Evolutionary conservation across 2,797 vertebrate species (phyloP).

Genomic region (Leptatherina wallacei): DNA sequence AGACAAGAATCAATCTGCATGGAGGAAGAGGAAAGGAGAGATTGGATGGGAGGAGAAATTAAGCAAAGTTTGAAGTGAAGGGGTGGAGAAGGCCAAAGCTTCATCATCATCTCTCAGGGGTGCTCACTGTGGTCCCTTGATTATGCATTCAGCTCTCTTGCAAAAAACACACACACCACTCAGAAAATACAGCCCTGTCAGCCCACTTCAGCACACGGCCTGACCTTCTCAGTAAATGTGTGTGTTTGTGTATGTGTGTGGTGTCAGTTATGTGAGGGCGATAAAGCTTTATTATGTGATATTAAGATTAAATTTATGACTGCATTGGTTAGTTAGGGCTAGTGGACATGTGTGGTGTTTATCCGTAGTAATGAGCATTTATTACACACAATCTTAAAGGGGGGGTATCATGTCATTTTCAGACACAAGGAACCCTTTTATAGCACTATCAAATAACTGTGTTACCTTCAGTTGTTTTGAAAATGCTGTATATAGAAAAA

Average conservation of each 20-base stretch:
- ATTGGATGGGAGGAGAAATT: constrained; percentile 26
- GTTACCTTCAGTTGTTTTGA: too few species aligned
- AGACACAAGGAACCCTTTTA: too few species aligned
- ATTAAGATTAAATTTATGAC: constrained; percentile 19
- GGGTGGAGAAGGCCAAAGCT: constrained; percentile 64
- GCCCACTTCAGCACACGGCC: constrained; percentile 62
- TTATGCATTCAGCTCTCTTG: constrained; percentile 67
- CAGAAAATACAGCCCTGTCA: constrained; percentile 73
- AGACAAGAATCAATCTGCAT: constrained; percentile 33
- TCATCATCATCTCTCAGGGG: constrained; percentile 70
- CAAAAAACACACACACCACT: constrained; percentile 55
- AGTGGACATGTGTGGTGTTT: constrained; percentile 13
- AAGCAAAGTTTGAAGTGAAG: constrained; percentile 42
- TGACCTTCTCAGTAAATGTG: constrained; percentile 53
- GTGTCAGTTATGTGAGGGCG: not conserved
- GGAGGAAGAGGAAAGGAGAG: constrained; percentile 16
- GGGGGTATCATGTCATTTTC: too few species aligned
- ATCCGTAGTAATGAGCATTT: constrained; percentile 14
- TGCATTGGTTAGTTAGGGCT: constrained; percentile 14
- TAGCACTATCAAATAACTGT: too few species aligned
- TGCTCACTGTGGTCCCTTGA: constrained; percentile 52
- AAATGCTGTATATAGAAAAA: too few species aligned
- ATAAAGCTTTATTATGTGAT: constrained; percentile 9
- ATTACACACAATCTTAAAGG: not conserved
- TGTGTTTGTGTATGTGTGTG: constrained; percentile 12